phyloP scores from a whole-genome alignment of 2,888 invertebrate genomes.

The Aleiodes leptofemur region DNA sequence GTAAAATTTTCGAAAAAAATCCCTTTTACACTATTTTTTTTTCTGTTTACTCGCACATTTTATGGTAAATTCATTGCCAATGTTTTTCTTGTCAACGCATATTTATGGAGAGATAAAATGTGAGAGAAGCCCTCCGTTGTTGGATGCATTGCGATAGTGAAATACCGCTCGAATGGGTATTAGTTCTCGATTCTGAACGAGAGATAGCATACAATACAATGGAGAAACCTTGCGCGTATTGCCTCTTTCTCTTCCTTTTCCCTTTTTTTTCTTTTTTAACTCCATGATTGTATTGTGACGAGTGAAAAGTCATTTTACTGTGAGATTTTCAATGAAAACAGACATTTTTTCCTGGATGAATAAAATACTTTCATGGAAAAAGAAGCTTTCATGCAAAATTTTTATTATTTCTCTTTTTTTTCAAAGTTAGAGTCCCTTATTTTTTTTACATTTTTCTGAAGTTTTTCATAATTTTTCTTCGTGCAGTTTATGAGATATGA shows the following conservation, averaged over 20 bases:
- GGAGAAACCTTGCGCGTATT: constrained; percentile 14
- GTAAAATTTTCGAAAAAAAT: too few relatives aligned
- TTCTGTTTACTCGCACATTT: constrained; percentile 6
- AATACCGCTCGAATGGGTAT: constrained; percentile 37
- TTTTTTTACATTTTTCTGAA: too few relatives aligned
- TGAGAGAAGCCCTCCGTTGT: constrained; percentile 16
- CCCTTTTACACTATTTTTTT: too few relatives aligned
- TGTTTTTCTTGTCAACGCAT: constrained; percentile 30
- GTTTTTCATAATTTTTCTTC: too few relatives aligned
- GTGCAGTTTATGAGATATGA: too few relatives aligned
- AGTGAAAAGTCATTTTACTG: background rate
- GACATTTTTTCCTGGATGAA: background rate
- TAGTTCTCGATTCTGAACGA: constrained; percentile 25
- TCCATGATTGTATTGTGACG: background rate
- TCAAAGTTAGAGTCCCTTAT: too few relatives aligned
- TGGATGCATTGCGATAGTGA: constrained; percentile 32
- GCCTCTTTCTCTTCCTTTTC: background rate
- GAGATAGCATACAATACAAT: constrained; percentile 32
- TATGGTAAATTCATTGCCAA: constrained; percentile 14
- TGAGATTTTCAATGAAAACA: constrained; percentile 1
- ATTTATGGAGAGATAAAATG: constrained; percentile 37
- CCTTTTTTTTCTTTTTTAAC: background rate
- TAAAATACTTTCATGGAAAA: background rate
- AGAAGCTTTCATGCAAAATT: background rate
- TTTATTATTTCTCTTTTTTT: too few relatives aligned